Base-by-base conservation (phyloP, 2,888 invertebrate genomes). In the Allophyes oxyacanthae region DNA sequence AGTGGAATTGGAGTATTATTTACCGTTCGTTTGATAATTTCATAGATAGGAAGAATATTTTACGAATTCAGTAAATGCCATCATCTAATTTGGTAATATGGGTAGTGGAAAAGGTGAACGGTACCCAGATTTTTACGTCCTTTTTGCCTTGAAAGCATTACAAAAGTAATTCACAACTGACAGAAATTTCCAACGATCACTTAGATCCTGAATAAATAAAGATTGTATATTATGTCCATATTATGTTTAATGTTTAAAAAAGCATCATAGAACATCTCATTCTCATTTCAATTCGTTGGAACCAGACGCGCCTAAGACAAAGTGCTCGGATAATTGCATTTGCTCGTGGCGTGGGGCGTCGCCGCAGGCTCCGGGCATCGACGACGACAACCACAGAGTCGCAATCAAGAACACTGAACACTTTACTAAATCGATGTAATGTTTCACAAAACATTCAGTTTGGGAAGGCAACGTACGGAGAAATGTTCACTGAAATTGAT, bases 271-370 rank as follows among this genome's bases (percentile, higher is more conserved):
- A 20, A 4, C 20, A 3, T 3, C 20, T 20, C 20, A 20, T 20
- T 50, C 56, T 75, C 34, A 65, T 75, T 72, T 46, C 62, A 62
- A 64, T 72, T 61, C 56, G 54, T 60, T 44, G 38, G 38, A 56
- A 60, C 30, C 62, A 77, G 80, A 59, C 71, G 70, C 68, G 68
- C 68, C 72, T 78, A 75, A 82, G 81, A 83, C 83, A 83, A 84
- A 90, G 90, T 89, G 88, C 83, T 83, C 54, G 61, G 75, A 79
- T 90, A 90, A 91, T 90, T 89, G 84, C 83, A 85, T 90, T 89
- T 66, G 67, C 58, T 34, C 49, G 42, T 61, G 53, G 67, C 68
- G 64, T 52, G 69, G 54, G 48, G 72, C 51, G 74, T 64, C 77
- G 71, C 82, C 76, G 52, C 73, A 58, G 71, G 72, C 52, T 67